Conservation (phyloP, 2,113 vertebrate genomes). For the Phalacrocorax brasilianus region DNA sequence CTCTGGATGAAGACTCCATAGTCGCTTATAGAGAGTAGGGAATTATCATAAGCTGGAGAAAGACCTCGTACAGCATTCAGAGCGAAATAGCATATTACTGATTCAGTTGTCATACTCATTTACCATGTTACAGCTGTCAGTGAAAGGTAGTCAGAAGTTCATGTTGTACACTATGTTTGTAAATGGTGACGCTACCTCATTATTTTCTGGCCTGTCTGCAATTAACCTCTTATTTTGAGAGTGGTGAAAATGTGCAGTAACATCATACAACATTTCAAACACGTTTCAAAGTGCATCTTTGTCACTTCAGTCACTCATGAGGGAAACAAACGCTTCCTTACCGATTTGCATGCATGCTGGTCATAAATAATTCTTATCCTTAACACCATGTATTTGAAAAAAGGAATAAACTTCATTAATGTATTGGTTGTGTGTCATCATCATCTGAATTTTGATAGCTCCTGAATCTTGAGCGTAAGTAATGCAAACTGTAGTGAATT, state of each 20-base stretch:
- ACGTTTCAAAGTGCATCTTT: neutral
- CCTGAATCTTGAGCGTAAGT: neutral
- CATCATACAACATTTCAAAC: neutral
- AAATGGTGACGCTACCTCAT: constrained; percentile 6
- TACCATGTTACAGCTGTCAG: constrained; percentile 2
- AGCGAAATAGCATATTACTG: neutral
- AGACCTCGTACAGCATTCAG: neutral
- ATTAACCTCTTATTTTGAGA: constrained; percentile 33
- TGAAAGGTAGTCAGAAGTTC: constrained; percentile 8
- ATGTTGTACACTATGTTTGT: neutral
- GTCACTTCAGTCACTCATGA: neutral
- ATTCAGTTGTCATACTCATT: constrained; percentile 23
- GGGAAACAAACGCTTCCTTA: neutral
- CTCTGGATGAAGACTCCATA: neutral
- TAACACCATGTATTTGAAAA: neutral
- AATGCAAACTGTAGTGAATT: neutral
- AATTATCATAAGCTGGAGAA: neutral
- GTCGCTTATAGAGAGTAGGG: neutral
- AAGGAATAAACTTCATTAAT: neutral
- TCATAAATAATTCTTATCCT: neutral
- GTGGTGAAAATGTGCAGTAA: neutral
- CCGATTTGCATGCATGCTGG: neutral
- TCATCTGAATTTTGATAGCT: neutral
- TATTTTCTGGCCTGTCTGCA: constrained; percentile 23
- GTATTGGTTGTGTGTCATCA: neutral